Base-by-base conservation (phyloP, 2,113 vertebrate genomes). In the Melospiza melodia region DNA sequence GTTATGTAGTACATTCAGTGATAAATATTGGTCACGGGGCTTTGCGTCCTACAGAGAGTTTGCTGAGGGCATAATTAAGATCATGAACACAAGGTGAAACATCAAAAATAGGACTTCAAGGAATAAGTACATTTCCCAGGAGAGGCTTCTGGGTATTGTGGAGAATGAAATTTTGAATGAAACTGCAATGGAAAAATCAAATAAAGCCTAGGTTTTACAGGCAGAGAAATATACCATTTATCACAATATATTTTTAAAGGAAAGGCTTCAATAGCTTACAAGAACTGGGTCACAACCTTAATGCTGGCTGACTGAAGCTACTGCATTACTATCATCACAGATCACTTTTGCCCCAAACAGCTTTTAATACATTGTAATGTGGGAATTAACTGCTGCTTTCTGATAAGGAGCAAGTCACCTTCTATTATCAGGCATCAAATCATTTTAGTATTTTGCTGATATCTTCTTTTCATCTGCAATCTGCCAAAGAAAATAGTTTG, bases 361-460 rank as follows among this genome's bases (percentile, higher is more conserved):
- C 49, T 59, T 83, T 85, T 91, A 93, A 89, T 75, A 71, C 31
- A 33, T 72, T 68, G 49, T 87, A 93, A 84, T 79, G 35, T 54
- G 62, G 69, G 61, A 93, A 92, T 93, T 93, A 93, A 89, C 65
- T 41, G 57, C 55, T 44, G 23, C 62, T 84, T 79, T 76, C 57
- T 90, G 72, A 94, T 67, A 95, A 90, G 79, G 25, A 90, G 23
- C 28, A 90, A 96, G 84, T 93, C 66, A 92, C 43, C 57, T 91
- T 93, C 84, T 82, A 51, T 84, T 93, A 89, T 83, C 78, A 80
- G 82, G 28, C 66, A 93, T 48, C 62, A 94, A 87, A 96, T 94
- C 17, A 89, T 59, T 71, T 79, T 61, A 90, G 30, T 83, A 62
- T 87, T 85, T 94, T 82, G 27, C 76, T 91, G 73, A 35, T 95